Percentiles rank a stretch among this genome's conserved stretches.
These are phyloP conservation scores for Acanthornis magna DNA, from an alignment of 2,797 vertebrate species.

Conservation along the genomic window DNA sequence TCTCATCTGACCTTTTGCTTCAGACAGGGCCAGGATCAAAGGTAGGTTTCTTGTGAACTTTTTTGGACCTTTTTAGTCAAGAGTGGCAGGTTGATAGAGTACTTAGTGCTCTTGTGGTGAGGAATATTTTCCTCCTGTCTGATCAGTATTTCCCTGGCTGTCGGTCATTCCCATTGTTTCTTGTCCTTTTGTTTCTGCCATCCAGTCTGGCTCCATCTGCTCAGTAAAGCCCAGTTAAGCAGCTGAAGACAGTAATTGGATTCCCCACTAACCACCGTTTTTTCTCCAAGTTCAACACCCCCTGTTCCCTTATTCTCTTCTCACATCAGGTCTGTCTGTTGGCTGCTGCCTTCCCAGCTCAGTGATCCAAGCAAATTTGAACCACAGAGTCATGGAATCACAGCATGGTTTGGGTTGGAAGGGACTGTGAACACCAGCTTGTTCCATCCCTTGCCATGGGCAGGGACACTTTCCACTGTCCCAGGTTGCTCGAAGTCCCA, in stretches of 20 bases:
- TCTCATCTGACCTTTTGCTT: not conserved
- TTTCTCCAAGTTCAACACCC: not conserved
- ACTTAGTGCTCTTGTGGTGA: not conserved
- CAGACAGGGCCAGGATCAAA: not conserved
- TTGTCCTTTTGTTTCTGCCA: not conserved
- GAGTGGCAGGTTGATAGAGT: not conserved
- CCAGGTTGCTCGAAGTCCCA: accelerated
- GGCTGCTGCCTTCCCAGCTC: not conserved
- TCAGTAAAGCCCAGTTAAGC: not conserved
- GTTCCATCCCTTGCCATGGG: accelerated
- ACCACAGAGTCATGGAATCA: not conserved
- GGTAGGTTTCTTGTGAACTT: not conserved
- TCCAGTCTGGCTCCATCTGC: not conserved
- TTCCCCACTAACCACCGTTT: not conserved
- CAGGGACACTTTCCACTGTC: not conserved
- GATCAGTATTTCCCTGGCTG: not conserved
- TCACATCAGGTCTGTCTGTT: not conserved
- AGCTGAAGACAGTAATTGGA: not conserved
- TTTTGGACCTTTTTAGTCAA: not conserved
- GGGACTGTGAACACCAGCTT: not conserved
- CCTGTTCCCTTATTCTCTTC: not conserved
- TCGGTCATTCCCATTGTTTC: not conserved
- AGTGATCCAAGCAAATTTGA: not conserved
- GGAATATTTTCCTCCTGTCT: not conserved
- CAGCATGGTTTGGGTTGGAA: not conserved